Evolutionary conservation across 2,888 invertebrate species (phyloP), one percentile per base, ranked within the genome.

Genomic region (Odiellus spinosus): DNA sequence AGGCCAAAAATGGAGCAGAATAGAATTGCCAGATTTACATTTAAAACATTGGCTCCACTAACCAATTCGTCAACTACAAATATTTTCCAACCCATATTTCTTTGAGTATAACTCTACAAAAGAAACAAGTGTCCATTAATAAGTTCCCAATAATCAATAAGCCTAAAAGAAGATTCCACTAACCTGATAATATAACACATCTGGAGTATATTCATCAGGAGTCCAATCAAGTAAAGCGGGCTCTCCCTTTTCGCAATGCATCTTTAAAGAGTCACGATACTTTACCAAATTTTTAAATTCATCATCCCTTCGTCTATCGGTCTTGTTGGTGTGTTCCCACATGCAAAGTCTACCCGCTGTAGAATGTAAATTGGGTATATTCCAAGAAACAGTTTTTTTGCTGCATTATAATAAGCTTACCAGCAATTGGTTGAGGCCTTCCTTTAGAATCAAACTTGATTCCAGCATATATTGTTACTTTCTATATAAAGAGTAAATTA

Each of bases 31-130:
- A 8, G 4, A 8, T 26, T 26, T 26, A 26, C 8, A 26, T 4
- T 26, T 26, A 26, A 26, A 6, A 8, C 8, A 4, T 26, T 8
- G 26, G 10, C 38, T 15, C 15, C 38, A 40, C 45, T 51, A 33
- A 50, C 52, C 14, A 58, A 88, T 40, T 74, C 79, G 67, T 93
- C 90, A 46, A 91, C 80, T 19, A 93, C 76, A 66, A 82, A 80
- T 61, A 93, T 87, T 65, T 85, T 85, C 73, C 87, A 90, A 51
- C 93, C 93, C 87, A 93, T 91, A 67, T 90, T 86, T 20, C 82
- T 76, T 60, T 87, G 87, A 3, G 86, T 84, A 67, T 85, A 91
- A 50, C 88, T 88, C 70, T 93, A 82, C 50, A 60, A 26, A n/a
- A 21, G 42, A n/a, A 10, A 46, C 4, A 14, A 12, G n/a, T 10